phyloP scores from a whole-genome alignment of 2,888 invertebrate species.

The Oxytorus armatus region DNA sequence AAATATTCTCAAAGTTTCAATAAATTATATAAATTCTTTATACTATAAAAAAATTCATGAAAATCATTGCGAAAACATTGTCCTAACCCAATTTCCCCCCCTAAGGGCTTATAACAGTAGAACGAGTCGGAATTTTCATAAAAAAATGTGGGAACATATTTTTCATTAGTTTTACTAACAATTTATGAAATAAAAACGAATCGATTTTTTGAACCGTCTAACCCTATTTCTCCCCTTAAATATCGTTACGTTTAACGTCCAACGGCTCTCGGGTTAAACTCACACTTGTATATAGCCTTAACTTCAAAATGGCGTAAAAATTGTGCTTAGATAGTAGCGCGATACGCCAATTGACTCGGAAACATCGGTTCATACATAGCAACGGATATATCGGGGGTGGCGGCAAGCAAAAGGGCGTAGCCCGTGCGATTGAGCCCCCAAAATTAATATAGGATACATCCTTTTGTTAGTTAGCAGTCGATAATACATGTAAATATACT shows the following conservation, averaged over 20 bases:
- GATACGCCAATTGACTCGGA: not conserved
- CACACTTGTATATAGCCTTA: not conserved
- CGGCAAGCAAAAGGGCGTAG: not conserved
- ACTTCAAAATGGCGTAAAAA: not conserved
- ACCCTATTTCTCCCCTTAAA: no score
- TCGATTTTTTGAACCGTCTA: no score
- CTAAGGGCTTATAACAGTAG: no score
- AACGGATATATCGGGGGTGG: not conserved
- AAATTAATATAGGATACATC: not conserved
- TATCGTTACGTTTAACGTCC: slow-evolving; percentile 50
- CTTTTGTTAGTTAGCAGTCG: not conserved
- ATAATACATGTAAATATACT: not conserved
- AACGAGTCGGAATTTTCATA: no score
- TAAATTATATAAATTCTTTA: no score
- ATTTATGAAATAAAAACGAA: no score
- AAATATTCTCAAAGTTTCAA: no score
- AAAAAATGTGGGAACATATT: no score
- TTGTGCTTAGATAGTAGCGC: not conserved
- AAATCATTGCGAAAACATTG: no score
- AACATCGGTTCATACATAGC: not conserved
- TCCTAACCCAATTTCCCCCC: no score
- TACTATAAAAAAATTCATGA: no score
- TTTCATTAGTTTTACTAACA: no score
- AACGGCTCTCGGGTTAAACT: not conserved
- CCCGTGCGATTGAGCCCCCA: not conserved